Evolutionary conservation across 2,888 invertebrate genomes (phyloP).

Genomic region (Himalopsyche anomala): DNA sequence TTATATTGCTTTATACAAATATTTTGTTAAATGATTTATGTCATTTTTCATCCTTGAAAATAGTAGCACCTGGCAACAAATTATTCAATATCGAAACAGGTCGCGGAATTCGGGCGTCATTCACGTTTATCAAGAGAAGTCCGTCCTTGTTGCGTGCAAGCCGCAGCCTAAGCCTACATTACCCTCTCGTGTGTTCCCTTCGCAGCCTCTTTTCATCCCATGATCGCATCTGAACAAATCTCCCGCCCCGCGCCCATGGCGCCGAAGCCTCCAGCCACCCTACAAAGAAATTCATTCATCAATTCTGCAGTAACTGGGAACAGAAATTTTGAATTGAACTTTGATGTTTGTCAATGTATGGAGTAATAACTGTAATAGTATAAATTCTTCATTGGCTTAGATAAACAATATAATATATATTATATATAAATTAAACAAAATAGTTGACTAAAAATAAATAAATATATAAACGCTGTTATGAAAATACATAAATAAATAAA

Average conservation of each 20-base stretch:
- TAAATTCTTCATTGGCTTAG: no score
- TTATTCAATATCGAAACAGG: slow-evolving; percentile 30
- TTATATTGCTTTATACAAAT: neutral
- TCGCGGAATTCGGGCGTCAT: slow-evolving; percentile 68
- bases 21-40: no score
- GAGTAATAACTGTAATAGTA: no score
- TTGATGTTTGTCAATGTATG: slow-evolving; percentile 15
- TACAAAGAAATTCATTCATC: slow-evolving; percentile 76
- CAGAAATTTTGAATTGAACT: slow-evolving; percentile 38
- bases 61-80: neutral
- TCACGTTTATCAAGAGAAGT: slow-evolving; percentile 67
- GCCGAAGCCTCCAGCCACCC: slow-evolving; percentile 72
- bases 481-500: no score
- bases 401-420: no score
- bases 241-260: slow-evolving; percentile 73
- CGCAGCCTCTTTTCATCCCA: slow-evolving; percentile 72
- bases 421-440: no score
- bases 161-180: slow-evolving; percentile 66
- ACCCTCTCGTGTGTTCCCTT: slow-evolving; percentile 68
- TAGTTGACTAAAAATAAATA: no score
- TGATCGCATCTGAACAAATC: slow-evolving; percentile 66
- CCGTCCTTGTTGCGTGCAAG: slow-evolving; percentile 69
- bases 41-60: neutral
- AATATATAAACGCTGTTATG: no score
- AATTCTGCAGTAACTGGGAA: slow-evolving; percentile 64